Base-by-base conservation (phyloP, 2,888 invertebrate species). In the Xanthia icteritia region DNA sequence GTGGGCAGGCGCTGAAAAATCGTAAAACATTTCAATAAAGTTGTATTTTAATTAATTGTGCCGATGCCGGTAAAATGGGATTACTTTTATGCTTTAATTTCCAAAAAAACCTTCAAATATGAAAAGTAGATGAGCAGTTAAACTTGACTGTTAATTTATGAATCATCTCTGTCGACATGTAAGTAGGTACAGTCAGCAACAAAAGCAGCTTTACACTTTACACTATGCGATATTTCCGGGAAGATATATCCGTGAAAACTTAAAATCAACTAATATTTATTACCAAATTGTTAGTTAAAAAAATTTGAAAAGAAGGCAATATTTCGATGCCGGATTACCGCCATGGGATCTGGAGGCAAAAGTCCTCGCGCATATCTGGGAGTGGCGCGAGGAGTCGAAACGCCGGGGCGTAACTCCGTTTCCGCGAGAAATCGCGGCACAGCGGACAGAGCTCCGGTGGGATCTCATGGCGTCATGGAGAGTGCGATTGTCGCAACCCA, bases 1-100 rank as follows among this genome's bases (percentile, higher is more conserved):
- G 76, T 74, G 89, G 70, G 86, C 88, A 17, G 83, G 77, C 58
- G 90, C 95, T 95, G 90, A 73, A 93, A 93, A 84, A 66, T 78
- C 63, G 69, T 79, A 79, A 70, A 80, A 61, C 31, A 65, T 42
- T 66, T 65, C n/a, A 82, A 51, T 81, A 71, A 70, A 39, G 27
- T 63, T 17, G 42, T n/a, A 64, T 58, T 77, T 69, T 5, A 42
- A 65, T 39, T 39, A 42, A 51, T 11, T n/a, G 11, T 60, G n/a
- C 31, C 36, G 1, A 6, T 60, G n/a, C 31, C n/a, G 1, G 13
- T 31, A 76, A 42, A 42, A 69, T 20, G n/a, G 13, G 42, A 51
- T 48, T 27, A 6, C 31, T 5, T 73, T 23, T 72, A 23, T 42
- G 17, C 11, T 48, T 27, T 48, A 74, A 23, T 60, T 58, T 23